These are phyloP conservation scores for Scyliorhinus canicula DNA, from an alignment of 2,797 vertebrate genomes.

Conservation along the genomic window DNA sequence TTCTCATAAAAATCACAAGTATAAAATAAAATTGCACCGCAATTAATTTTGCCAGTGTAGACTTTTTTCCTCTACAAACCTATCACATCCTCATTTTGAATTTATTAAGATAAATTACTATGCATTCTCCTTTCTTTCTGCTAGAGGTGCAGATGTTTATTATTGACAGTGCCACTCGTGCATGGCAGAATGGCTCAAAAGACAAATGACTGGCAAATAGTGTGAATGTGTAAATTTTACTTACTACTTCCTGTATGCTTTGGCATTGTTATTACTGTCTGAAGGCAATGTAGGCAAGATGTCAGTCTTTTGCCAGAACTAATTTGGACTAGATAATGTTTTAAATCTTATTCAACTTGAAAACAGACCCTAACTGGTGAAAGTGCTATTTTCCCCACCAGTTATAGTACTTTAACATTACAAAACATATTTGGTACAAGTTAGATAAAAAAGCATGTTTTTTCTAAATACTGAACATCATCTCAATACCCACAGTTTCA, in stretches of 20 bases:
- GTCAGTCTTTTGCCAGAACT: neutral
- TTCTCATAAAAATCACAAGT: neutral
- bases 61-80: neutral
- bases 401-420: neutral
- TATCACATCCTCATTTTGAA: neutral
- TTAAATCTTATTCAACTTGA: neutral
- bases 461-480: neutral
- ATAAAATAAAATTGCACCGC: neutral
- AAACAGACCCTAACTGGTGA: neutral
- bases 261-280: neutral
- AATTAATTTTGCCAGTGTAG: neutral
- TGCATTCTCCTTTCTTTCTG: no score
- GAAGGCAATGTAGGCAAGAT: neutral
- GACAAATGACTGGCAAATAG: neutral
- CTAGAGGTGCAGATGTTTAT: neutral
- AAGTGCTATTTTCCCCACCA: neutral
- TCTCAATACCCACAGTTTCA: neutral
- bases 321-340: neutral
- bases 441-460: neutral
- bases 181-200: neutral
- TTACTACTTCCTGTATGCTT: neutral
- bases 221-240: slow-evolving; percentile 6
- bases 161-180: neutral
- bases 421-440: neutral
- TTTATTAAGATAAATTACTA: neutral